Evolutionary conservation across 2,797 vertebrate species (phyloP), one percentile per base, ranked within the genome.

Genomic region (Sitta carolinensis): DNA sequence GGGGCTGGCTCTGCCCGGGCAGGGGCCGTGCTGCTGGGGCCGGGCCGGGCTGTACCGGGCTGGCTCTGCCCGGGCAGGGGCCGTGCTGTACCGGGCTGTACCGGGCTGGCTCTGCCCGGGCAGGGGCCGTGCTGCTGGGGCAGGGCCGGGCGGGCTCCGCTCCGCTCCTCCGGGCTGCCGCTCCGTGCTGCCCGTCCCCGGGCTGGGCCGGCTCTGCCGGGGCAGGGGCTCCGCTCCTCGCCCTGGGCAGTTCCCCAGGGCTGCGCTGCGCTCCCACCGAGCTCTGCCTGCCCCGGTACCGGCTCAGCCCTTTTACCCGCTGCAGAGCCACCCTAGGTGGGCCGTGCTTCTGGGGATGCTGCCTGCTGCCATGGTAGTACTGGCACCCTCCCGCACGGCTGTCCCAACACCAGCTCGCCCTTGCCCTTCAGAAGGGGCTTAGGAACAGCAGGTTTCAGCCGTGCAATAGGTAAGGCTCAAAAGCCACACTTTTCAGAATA

Each of bases 261-360:
- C 59, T 11, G 72, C 51, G 14, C 30, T 2, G 30, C 2, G 30
- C 69, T 45, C 25, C 40, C 43, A 2, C 34, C 2, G 16, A 23
- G 43, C 72, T 38, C 72, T 4, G 43, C 55, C 1, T 8, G 16
- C 5, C 0, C 14, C 9, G 62, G 32, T n/a, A 21, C 10, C 1
- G 1, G 3, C 63, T 13, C 4, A 10, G 64, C 32, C 25, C 36
- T 27, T 32, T 13, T 1, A 8, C 16, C 13, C 10, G 0, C 7
- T 9, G 34, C 4, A 29, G 52, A 38, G 8, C 9, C 16, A 3
- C 42, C 2, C 2, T 0, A 0, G 34, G 16, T 10, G 43, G 27
- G 25, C n/a, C 54, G 27, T 2, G 10, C 13, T 25, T 34, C 55
- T 10, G 78, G 13, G 32, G 23, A 26, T 16, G 14, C 36, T 25